Percentiles rank a stretch among this genome's conserved stretches.
Evolutionary conservation across 2,888 invertebrate genomes (phyloP).

Genomic region (Synergus umbraculus): DNA sequence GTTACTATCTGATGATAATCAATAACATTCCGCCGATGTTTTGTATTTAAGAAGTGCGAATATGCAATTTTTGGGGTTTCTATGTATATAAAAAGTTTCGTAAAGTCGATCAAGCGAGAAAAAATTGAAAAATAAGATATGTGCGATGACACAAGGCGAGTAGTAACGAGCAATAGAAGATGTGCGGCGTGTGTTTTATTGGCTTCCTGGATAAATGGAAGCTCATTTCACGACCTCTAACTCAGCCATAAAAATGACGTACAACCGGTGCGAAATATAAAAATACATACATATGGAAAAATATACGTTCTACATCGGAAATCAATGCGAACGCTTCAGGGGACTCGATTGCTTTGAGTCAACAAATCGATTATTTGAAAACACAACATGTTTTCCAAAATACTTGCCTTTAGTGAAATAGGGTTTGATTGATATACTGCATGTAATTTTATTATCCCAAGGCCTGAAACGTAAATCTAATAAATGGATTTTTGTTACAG

Average conservation of each 20-base stretch:
- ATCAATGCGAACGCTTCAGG: conserved; percentile 54
- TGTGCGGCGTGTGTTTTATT: conserved; percentile 72
- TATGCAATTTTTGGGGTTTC: background rate
- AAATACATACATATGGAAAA: conserved; percentile 70
- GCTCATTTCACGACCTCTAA: conserved; percentile 71
- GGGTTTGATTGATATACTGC: background rate
- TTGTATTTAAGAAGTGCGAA: background rate
- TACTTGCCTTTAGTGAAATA: background rate
- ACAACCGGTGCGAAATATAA: conserved; percentile 65
- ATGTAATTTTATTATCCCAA: background rate
- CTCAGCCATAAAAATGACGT: conserved; percentile 74
- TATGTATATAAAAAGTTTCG: background rate
- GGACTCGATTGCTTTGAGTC: background rate
- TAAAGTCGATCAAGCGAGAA: background rate
- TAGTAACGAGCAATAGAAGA: conserved; percentile 48
- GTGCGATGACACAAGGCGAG: conserved; percentile 26
- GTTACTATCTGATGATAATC: background rate
- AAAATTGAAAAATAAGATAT: conserved; percentile 30
- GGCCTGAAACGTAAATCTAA: background rate
- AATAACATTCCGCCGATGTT: background rate
- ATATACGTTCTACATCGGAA: conserved; percentile 54
- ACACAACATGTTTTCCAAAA: background rate
- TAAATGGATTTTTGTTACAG: background rate
- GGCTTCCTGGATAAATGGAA: conserved; percentile 70
- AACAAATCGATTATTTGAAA: conserved; percentile 6